Evolutionary conservation across 2,888 invertebrate genomes (phyloP).

Genomic region (Exephanes ischioxanthus): DNA sequence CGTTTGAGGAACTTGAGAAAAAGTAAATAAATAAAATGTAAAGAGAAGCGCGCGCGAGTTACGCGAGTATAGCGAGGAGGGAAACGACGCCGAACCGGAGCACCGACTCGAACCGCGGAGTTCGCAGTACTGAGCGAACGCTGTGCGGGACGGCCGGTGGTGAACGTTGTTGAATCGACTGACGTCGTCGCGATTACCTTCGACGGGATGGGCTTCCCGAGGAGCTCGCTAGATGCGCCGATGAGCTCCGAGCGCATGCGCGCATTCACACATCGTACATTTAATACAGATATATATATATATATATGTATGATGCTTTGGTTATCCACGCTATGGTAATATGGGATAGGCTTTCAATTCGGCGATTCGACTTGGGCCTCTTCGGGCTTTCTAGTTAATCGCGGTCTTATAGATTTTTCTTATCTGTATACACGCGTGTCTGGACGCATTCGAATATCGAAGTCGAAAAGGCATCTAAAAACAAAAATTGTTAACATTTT

Average conservation of each 20-base stretch:
- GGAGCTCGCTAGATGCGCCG: not conserved
- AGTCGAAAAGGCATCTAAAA: no score
- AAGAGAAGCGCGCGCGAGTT: conserved; percentile 6
- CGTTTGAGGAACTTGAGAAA: not conserved
- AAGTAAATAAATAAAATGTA: not conserved
- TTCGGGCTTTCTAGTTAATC: no score
- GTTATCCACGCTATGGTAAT: not conserved
- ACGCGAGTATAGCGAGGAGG: not conserved
- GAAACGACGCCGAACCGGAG: not conserved
- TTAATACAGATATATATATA: not conserved
- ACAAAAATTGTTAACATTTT: no score
- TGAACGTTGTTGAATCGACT: conserved; percentile 22
- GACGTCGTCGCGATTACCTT: conserved; percentile 55
- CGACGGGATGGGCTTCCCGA: conserved; percentile 57
- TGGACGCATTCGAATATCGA: no score
- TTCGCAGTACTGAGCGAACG: conserved; percentile 57
- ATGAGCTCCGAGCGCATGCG: conserved; percentile 53
- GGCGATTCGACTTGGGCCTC: no score
- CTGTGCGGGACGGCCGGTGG: conserved; percentile 4
- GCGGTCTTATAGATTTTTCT: no score
- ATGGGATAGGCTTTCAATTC: no score
- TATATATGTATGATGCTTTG: not conserved
- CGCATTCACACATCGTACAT: not conserved
- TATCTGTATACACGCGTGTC: no score
- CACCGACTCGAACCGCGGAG: conserved; percentile 56